These are phyloP conservation scores for Fistularia commersonii DNA, from an alignment of 2,797 vertebrate species.

Conservation along the genomic window DNA sequence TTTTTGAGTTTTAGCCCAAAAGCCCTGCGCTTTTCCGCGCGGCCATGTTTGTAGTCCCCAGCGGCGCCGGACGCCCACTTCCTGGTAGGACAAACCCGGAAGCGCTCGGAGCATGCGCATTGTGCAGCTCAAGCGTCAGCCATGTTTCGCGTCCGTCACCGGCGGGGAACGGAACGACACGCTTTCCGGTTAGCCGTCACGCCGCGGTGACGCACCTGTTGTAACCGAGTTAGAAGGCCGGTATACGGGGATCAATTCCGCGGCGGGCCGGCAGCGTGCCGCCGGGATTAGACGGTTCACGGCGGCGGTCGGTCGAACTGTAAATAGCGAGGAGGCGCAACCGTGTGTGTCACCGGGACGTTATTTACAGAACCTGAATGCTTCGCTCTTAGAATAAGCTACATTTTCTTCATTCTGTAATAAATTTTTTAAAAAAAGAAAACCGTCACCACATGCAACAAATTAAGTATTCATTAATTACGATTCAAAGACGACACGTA, in stretches of 20 bases:
- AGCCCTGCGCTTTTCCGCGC: too few relatives aligned
- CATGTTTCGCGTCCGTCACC: conserved; percentile 42
- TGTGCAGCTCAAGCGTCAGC: conserved; percentile 24
- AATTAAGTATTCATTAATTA: too few relatives aligned
- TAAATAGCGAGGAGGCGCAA: conserved; percentile 9
- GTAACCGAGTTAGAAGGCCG: conserved; percentile 35
- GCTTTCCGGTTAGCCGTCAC: conserved; percentile 44
- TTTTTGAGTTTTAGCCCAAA: too few relatives aligned
- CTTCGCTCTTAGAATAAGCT: conserved; percentile 13
- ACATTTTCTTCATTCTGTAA: neutral
- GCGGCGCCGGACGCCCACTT: conserved; percentile 11
- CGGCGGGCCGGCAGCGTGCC: conserved; percentile 16
- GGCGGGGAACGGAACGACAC: conserved; percentile 31
- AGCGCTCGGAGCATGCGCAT: conserved; percentile 18
- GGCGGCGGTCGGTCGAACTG: neutral
- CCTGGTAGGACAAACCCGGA: conserved; percentile 18
- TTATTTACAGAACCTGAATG: conserved; percentile 5
- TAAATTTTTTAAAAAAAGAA: too few relatives aligned
- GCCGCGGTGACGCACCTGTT: conserved; percentile 24
- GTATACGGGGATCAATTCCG: conserved; percentile 42
- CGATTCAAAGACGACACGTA: neutral
- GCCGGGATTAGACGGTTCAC: conserved; percentile 38
- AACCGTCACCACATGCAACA: too few relatives aligned
- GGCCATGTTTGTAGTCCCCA: too few relatives aligned
- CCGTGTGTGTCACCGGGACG: too few relatives aligned